phyloP scores from a whole-genome alignment of 2,113 vertebrate genomes.

The Corvus moneduloides region DNA sequence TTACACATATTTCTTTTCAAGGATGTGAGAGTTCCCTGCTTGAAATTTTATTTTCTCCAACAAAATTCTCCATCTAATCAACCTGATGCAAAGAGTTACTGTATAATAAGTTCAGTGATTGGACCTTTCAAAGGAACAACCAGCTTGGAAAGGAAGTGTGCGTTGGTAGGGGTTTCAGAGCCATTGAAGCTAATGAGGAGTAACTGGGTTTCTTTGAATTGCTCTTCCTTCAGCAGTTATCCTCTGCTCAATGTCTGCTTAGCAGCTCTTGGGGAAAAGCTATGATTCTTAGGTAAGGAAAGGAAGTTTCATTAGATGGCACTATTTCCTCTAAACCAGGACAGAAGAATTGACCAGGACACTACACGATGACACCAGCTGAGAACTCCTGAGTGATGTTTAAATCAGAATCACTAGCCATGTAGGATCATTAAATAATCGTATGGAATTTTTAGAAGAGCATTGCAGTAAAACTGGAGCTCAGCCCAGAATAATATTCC shows the following conservation, averaged over 20 bases:
- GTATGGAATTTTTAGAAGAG: neutral
- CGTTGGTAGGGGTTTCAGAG: neutral
- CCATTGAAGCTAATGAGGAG: neutral
- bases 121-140: neutral
- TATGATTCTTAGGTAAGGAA: neutral
- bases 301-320: neutral
- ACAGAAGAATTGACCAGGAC: neutral
- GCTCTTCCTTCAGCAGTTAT: neutral
- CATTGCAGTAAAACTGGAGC: neutral
- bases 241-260: neutral
- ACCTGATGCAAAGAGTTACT: neutral
- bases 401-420: neutral
- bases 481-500: neutral
- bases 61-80: neutral
- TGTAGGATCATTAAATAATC: neutral
- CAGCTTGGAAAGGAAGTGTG: neutral
- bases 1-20: neutral
- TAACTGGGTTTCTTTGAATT: neutral
- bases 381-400: neutral
- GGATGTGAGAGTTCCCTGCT: neutral
- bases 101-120: neutral
- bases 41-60: neutral
- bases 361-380: neutral
- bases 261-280: neutral
- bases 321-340: neutral